Evolutionary conservation across 2,888 invertebrate species (phyloP).

Genomic region (Meta bourneti): DNA sequence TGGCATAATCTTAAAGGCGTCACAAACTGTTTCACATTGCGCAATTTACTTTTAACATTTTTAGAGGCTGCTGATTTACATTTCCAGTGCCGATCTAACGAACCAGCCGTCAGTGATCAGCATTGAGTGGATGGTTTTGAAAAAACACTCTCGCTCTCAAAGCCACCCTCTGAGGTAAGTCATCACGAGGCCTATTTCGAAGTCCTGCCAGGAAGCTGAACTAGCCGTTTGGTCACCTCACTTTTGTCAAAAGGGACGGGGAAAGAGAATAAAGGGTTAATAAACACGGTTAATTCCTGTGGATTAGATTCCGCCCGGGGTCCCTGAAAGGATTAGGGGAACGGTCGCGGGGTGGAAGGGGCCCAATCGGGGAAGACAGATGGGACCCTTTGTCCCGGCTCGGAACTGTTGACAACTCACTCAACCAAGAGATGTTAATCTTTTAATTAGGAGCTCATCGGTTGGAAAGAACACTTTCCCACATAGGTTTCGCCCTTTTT

Average conservation of each 20-base stretch:
- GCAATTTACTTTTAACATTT: no score
- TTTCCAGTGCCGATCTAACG: no score
- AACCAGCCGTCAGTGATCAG: no score
- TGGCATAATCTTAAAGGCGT: no score
- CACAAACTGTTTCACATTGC: no score
- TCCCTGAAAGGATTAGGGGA: constrained; percentile 43
- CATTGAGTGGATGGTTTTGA: no score
- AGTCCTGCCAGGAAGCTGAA: neutral
- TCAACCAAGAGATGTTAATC: constrained; percentile 56
- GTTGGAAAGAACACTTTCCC: constrained; percentile 21
- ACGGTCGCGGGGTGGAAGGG: neutral
- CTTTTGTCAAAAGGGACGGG: constrained; percentile 21
- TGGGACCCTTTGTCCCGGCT: constrained; percentile 45
- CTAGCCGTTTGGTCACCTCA: neutral
- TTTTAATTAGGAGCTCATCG: constrained; percentile 50
- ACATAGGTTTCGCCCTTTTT: constrained; percentile 17
- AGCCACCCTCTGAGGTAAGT: no score
- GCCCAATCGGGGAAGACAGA: constrained; percentile 43
- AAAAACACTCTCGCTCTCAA: no score
- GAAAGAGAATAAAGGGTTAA: constrained; percentile 59
- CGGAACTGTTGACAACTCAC: constrained; percentile 52
- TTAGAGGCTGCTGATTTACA: no score
- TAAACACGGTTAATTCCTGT: constrained; percentile 58
- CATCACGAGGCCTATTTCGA: no score
- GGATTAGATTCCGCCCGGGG: constrained; percentile 49